Base-by-base conservation (phyloP, 2,888 invertebrate species). In the Megamerina dolium region DNA sequence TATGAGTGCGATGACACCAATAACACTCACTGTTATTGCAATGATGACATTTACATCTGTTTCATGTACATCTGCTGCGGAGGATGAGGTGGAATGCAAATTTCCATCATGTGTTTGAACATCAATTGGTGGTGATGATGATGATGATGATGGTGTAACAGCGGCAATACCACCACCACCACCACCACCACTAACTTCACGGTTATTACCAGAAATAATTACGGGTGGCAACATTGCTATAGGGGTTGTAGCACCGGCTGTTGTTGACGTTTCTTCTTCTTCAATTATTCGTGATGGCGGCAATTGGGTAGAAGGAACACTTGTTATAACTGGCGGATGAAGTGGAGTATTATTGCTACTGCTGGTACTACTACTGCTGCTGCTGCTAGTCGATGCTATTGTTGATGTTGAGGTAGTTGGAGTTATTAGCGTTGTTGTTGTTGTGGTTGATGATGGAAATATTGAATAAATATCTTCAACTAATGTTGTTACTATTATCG, bases 11-110 rank as follows among this genome's bases (percentile, higher is more conserved):
- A 87, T 76, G 13, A 85, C 85, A 6, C 86, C 89, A 42, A 89
- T 83, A 10, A 83, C 81, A 52, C 87, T 86, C 46, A 90, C 85
- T 6, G 85, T 81, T 46, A 89, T 85, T 12, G 89, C 89, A 10
- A 87, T 83, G 38, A 87, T 82, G 5, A 85, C 83, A 43, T 84
- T 85, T 1, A 80, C 77, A 32, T 79, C 77, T 4, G 75, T 73
- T 63, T 61, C 65, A 36, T 55, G 56, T 1, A 56, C 50, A 6
- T 61, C 55, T 18, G 58, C 54, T 4, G 55, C 41, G 1, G 56
- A 37, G 34, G 52, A 54, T 1, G 53, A 54, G 34, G 52, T 54
- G 1, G 53, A 54, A 38, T 61, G 62, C 47, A 60, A 53, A 21
- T 55, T 56, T 16, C 49, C 49, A 32, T 43, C 52, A 33, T 38